A percentile compares a stretch with the other conserved stretches of the same genome.
Conservation (phyloP, 2,113 vertebrate genomes). For the Galeopterus variegatus region DNA sequence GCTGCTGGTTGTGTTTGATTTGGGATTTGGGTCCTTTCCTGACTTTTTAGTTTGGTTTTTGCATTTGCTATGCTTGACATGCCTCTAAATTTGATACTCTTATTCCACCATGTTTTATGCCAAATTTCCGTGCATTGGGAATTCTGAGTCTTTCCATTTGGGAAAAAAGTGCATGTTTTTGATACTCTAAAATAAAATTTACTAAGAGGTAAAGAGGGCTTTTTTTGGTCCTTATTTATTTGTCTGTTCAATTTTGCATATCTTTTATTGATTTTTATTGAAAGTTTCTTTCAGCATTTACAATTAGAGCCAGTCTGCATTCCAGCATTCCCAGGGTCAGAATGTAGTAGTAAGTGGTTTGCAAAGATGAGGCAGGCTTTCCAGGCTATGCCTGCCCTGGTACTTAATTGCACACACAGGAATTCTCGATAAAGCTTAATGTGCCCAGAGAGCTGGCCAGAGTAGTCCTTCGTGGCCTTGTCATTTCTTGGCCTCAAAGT, state of each 20-base stretch:
- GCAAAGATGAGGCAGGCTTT: rapidly evolving
- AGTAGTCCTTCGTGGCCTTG: too few species aligned
- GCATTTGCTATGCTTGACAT: neutral
- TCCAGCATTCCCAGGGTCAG: neutral
- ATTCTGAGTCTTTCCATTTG: neutral
- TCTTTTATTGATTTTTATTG: neutral
- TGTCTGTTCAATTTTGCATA: neutral
- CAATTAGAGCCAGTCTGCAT: neutral
- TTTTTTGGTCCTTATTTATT: neutral
- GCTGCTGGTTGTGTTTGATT: rapidly evolving
- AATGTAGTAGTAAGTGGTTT: rapidly evolving
- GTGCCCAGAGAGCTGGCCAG: rapidly evolving
- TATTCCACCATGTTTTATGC: neutral
- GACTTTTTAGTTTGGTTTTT: neutral
- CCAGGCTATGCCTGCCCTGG: neutral
- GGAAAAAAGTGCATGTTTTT: neutral
- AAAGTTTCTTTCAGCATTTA: neutral
- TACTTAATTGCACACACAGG: rapidly evolving
- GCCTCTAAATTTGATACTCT: neutral
- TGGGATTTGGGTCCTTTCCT: neutral
- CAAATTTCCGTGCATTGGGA: neutral
- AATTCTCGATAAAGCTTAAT: neutral
- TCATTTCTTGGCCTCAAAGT: neutral
- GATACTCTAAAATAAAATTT: neutral
- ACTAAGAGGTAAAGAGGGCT: neutral